These are phyloP conservation scores for Steinernema khuongi DNA, from an alignment of 1,140 invertebrate genomes.

Conservation along the genomic window DNA sequence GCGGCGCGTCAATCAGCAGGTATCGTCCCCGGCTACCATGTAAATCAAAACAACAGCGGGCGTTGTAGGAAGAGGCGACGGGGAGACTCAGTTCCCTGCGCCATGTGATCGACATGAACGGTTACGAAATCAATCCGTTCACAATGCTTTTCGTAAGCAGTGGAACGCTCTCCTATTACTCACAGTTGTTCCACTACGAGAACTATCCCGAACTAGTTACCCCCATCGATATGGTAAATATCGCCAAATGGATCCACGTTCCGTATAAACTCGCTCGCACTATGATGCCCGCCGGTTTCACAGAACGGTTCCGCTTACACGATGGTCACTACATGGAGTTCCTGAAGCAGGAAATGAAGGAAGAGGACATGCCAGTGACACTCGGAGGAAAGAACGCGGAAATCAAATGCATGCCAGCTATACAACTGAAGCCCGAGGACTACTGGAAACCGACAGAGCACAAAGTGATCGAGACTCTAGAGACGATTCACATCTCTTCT, in stretches of 20 bases:
- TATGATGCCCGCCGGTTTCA: slow-evolving; percentile 58
- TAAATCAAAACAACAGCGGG: slow-evolving; percentile 8
- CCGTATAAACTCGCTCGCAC: slow-evolving; percentile 47
- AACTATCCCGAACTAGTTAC: slow-evolving; percentile 58
- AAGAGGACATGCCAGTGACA: slow-evolving; percentile 49
- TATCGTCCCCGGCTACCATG: slow-evolving; percentile 19
- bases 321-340: slow-evolving; percentile 50
- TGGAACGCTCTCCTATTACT: slow-evolving; percentile 56
- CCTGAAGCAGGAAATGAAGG: slow-evolving; percentile 45
- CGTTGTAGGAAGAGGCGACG: slow-evolving; percentile 45
- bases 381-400: slow-evolving; percentile 52
- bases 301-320: slow-evolving; percentile 54
- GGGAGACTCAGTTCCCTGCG: slow-evolving; percentile 49
- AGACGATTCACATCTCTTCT: slow-evolving; percentile 44
- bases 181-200: slow-evolving; percentile 57
- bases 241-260: slow-evolving; percentile 57
- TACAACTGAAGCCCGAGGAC: slow-evolving; percentile 30
- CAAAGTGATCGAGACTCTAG: slow-evolving; percentile 39
- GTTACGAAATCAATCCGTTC: slow-evolving; percentile 59
- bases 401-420: slow-evolving; percentile 50
- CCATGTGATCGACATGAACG: slow-evolving; percentile 56
- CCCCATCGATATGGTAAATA: slow-evolving; percentile 57
- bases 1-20: slow-evolving; percentile 51
- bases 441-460: slow-evolving; percentile 45
- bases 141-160: slow-evolving; percentile 57